A percentile compares a stretch with the other conserved stretches of the same genome.
These are phyloP conservation scores for Cacoxenus indagator DNA, from an alignment of 2,888 invertebrate species.

Conservation along the genomic window DNA sequence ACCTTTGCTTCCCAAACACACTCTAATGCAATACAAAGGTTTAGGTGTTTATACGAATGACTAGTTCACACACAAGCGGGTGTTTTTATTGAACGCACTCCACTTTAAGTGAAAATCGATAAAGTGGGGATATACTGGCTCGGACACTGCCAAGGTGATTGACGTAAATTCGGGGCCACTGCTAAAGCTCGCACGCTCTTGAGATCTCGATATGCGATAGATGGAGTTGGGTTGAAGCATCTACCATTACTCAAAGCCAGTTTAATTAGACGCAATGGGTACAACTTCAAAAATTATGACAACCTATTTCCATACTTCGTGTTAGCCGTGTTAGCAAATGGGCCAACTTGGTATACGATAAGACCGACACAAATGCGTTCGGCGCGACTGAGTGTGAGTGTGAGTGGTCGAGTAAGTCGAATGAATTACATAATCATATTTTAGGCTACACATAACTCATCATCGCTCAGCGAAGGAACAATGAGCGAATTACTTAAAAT, in stretches of 20 bases:
- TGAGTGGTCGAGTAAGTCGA: neutral
- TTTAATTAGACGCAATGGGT: neutral
- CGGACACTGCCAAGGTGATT: too few relatives aligned
- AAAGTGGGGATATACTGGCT: too few relatives aligned
- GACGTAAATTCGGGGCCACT: too few relatives aligned
- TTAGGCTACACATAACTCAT: neutral
- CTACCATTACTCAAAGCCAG: neutral
- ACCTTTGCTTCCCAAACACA: too few relatives aligned
- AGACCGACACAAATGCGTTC: constrained; percentile 47
- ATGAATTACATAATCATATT: constrained; percentile 56
- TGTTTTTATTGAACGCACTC: too few relatives aligned
- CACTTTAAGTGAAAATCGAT: too few relatives aligned
- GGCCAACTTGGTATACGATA: constrained; percentile 26
- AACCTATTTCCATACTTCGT: constrained; percentile 42
- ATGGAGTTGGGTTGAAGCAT: neutral
- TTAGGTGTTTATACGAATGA: too few relatives aligned
- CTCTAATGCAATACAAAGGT: too few relatives aligned
- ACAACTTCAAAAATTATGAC: constrained; percentile 28
- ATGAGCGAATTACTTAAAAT: constrained; percentile 55
- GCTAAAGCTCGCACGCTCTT: too few relatives aligned
- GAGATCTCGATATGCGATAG: too few relatives aligned
- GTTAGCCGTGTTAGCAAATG: constrained; percentile 1
- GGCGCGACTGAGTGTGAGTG: neutral
- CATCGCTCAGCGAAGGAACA: neutral
- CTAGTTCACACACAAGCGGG: too few relatives aligned